Evolutionary conservation across 2,113 vertebrate species (phyloP), one percentile per base, ranked within the genome.

Genomic region (Chrysochloris asiatica): DNA sequence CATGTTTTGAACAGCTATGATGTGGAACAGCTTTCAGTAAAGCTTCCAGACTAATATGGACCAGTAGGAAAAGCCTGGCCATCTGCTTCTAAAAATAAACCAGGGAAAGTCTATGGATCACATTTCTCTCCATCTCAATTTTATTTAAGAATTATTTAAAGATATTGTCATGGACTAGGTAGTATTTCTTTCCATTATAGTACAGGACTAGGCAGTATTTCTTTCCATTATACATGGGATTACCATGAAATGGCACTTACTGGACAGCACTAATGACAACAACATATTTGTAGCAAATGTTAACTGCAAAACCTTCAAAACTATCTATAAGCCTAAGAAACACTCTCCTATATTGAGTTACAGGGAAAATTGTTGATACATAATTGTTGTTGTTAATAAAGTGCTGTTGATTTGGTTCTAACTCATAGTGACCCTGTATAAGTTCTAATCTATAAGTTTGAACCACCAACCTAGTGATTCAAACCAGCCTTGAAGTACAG

Each of bases 301-400:
- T 67, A 76, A 84, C 59, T 47, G 61, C 33, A 86, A 61, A 85
- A 92, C 7, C 38, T 6, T 71, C 16, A 22, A 10, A 69, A 50
- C 67, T 79, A 30, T 82, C 54, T 69, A 2, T 30, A 28, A 88
- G 8, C 13, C 14, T 16, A 73, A 73, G 21, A 73, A 30, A 3
- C n/a, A 85, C 1, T 47, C 19, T 82, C 52, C 19, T 65, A 63
- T 41, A 33, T 83, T 88, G 22, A 67, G 8, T 89, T n/a, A 78
- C 54, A 87, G 45, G 71, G 3, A 89, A 72, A 82, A 71, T 63
- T 67, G 79, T 8, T 75, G 45, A 75, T 52, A 24, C 24, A 85
- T 72, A 91, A 93, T 88, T 75, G 88, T 12, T 43, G 36, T 38
- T 88, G 7, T 41, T 90, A 71, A 41, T n/a, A n/a, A n/a, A n/a